These are phyloP conservation scores for Spermophilus dauricus DNA, from an alignment of 2,113 vertebrate genomes.

Conservation along the genomic window DNA sequence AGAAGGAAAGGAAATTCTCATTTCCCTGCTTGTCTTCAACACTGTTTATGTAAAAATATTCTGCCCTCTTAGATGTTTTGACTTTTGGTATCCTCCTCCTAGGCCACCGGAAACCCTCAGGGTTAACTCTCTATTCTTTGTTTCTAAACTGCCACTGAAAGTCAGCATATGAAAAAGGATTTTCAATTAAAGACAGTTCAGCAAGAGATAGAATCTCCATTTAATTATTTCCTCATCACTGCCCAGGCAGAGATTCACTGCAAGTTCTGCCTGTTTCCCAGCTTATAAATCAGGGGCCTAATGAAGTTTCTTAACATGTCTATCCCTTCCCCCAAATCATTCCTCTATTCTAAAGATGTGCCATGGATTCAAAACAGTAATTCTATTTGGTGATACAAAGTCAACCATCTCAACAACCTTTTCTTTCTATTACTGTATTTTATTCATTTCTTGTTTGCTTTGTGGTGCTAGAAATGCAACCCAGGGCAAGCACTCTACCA, in stretches of 20 bases:
- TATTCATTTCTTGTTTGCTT: too few relatives aligned
- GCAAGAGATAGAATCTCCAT: neutral
- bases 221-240: neutral
- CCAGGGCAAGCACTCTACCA: neutral
- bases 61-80: conserved; percentile 69
- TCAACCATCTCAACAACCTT: neutral
- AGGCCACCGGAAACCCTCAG: conserved; percentile 65
- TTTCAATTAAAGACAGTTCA: conserved; percentile 46
- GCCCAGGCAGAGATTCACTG: neutral
- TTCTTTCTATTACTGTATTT: neutral
- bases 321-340: neutral
- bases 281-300: neutral
- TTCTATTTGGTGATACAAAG: neutral
- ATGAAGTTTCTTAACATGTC: neutral
- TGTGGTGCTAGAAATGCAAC: neutral
- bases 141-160: neutral
- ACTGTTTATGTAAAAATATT: conserved; percentile 85
- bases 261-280: neutral
- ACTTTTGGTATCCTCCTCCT: conserved; percentile 52
- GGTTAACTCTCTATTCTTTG: conserved; percentile 63
- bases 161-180: neutral
- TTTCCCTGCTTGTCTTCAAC: conserved; percentile 56
- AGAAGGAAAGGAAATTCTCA: conserved; percentile 77
- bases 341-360: neutral
- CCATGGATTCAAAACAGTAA: neutral